A percentile compares a stretch with the other conserved stretches of the same genome.
Conservation (phyloP, 2,797 vertebrate genomes). For the Setipinna tenuifilis region DNA sequence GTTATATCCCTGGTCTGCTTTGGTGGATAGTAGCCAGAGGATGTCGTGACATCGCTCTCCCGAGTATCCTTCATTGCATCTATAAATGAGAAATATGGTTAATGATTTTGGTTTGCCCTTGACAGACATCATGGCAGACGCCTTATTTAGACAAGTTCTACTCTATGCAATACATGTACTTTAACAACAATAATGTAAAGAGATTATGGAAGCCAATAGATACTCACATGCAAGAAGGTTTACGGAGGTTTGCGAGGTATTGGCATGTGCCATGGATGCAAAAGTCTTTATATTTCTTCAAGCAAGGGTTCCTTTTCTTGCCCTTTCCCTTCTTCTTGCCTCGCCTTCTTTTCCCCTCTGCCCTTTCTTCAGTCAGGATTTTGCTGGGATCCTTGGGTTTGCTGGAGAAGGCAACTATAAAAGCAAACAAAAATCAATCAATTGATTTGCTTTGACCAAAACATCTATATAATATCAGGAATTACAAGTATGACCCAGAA, state of each 20-base stretch:
- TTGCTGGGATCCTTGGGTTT: conserved; percentile 82
- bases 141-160: no score
- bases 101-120: background rate
- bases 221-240: conserved; percentile 90
- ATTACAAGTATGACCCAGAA: background rate
- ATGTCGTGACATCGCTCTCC: conserved; percentile 1
- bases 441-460: background rate
- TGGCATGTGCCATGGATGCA: conserved; percentile 94
- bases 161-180: background rate
- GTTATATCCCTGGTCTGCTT: conserved; percentile 76
- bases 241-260: conserved; percentile 79
- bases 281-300: conserved; percentile 90
- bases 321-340: conserved; percentile 82
- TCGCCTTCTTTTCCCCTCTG: conserved; percentile 49
- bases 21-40: conserved; percentile 70
- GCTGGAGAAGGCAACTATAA: conserved; percentile 86
- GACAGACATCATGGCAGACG: background rate
- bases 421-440: background rate
- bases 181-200: background rate
- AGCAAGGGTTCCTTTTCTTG: conserved; percentile 91
- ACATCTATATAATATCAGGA: background rate
- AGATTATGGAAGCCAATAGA: background rate
- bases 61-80: background rate
- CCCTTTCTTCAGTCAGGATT: conserved; percentile 71
- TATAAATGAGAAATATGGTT: background rate